A percentile compares a stretch with the other conserved stretches of the same genome.
These are phyloP conservation scores for Peromyscus attwateri DNA, from an alignment of 2,797 vertebrate genomes.

Conservation along the genomic window DNA sequence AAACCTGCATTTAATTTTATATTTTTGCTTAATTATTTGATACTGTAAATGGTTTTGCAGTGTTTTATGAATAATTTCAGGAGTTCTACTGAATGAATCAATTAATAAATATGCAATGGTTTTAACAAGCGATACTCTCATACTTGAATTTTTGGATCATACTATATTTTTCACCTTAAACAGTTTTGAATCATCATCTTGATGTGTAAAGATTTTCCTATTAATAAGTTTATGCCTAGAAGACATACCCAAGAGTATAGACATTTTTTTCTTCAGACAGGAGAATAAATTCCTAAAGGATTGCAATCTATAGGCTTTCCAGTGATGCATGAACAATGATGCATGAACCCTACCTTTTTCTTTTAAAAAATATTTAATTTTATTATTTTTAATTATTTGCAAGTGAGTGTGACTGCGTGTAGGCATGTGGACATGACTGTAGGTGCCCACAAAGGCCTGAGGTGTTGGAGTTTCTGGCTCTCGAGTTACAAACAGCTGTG, in stretches of 20 bases:
- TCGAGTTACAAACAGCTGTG: not conserved
- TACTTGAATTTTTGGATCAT: conserved; percentile 36
- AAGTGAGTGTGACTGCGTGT: not conserved
- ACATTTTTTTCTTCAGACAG: conserved; percentile 41
- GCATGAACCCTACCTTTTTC: not conserved
- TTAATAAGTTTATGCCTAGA: not conserved
- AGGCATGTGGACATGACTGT: not conserved
- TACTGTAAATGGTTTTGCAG: conserved; percentile 26
- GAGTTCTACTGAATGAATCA: not conserved
- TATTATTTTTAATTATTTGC: not conserved
- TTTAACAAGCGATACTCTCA: conserved; percentile 33
- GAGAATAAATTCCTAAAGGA: not conserved
- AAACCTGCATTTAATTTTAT: conserved; percentile 29
- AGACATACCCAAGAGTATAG: not conserved
- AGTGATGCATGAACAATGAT: not conserved
- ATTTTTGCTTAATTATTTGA: conserved; percentile 19
- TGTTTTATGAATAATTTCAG: not conserved
- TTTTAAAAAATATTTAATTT: not conserved
- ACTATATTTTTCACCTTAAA: conserved; percentile 5
- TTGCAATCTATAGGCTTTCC: not conserved
- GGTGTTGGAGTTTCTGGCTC: not conserved
- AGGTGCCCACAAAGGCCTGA: not conserved
- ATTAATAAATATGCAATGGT: not conserved
- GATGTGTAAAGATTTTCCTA: conserved; percentile 8
- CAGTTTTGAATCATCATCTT: not conserved